Conservation (phyloP, 2,797 vertebrate genomes). For the Microhierax caerulescens region DNA sequence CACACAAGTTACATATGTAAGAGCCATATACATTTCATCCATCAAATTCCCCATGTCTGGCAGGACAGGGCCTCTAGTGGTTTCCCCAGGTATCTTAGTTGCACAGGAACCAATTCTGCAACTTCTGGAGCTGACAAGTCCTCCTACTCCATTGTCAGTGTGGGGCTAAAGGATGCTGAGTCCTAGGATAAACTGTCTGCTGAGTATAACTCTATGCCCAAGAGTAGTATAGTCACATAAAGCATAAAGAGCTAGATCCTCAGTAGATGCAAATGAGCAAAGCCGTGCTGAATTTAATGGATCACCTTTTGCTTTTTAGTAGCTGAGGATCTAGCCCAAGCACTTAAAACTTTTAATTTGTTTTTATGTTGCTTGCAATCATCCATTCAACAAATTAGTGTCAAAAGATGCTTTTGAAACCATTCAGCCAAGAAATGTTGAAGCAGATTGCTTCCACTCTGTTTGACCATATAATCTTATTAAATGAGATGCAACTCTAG, state of each 20-base stretch:
- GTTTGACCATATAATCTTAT: conserved; percentile 23
- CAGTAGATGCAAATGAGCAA: background rate
- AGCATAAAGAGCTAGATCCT: background rate
- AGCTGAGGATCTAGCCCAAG: background rate
- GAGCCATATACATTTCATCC: background rate
- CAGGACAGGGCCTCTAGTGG: background rate
- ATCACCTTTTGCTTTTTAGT: background rate
- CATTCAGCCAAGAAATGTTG: conserved; percentile 44
- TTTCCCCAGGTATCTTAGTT: background rate
- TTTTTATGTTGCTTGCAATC: conserved; percentile 36
- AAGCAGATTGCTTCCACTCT: conserved; percentile 45
- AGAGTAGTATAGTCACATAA: background rate
- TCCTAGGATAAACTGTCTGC: background rate
- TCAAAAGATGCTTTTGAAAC: conserved; percentile 50
- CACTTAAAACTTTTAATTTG: conserved; percentile 57
- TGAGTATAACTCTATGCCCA: background rate
- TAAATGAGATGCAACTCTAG: conserved; percentile 15
- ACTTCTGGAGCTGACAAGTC: background rate
- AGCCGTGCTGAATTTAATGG: background rate
- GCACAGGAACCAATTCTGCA: background rate
- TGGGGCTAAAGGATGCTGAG: background rate
- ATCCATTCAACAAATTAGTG: conserved; percentile 56
- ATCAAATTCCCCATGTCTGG: background rate
- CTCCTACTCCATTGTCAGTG: background rate
- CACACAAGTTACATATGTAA: background rate